phyloP scores from a whole-genome alignment of 2,797 vertebrate genomes.

The Molothrus aeneus region DNA sequence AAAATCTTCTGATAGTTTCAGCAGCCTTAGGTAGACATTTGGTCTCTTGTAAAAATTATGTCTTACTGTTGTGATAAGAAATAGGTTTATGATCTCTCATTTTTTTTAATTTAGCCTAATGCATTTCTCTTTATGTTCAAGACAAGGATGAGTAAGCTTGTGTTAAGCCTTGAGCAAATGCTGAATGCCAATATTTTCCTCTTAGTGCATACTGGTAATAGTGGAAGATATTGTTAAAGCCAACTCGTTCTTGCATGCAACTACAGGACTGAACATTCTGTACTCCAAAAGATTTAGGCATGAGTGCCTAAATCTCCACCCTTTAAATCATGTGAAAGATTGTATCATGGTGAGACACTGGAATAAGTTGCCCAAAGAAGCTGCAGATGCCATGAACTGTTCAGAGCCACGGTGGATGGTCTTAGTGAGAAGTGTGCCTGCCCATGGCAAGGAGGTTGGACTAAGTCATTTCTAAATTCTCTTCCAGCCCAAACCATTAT shows the following conservation, averaged over 20 bases:
- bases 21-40: not conserved
- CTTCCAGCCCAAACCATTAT: not conserved
- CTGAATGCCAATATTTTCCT: not conserved
- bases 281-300: not conserved
- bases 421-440: not conserved
- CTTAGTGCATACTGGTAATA: not conserved
- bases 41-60: not conserved
- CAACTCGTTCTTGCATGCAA: not conserved
- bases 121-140: not conserved
- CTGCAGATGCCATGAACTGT: not conserved
- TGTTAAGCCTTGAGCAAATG: not conserved
- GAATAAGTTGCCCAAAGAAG: not conserved
- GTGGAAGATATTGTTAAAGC: not conserved
- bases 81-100: not conserved
- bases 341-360: not conserved
- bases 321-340: not conserved
- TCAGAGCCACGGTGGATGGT: not conserved
- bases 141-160: not conserved
- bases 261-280: not conserved
- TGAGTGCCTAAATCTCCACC: not conserved
- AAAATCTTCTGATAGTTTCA: not conserved
- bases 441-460: not conserved
- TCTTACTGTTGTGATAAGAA: not conserved
- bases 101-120: not conserved
- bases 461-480: not conserved